These are phyloP conservation scores for Sebastes minor DNA, from an alignment of 2,797 vertebrate genomes.

Conservation along the genomic window DNA sequence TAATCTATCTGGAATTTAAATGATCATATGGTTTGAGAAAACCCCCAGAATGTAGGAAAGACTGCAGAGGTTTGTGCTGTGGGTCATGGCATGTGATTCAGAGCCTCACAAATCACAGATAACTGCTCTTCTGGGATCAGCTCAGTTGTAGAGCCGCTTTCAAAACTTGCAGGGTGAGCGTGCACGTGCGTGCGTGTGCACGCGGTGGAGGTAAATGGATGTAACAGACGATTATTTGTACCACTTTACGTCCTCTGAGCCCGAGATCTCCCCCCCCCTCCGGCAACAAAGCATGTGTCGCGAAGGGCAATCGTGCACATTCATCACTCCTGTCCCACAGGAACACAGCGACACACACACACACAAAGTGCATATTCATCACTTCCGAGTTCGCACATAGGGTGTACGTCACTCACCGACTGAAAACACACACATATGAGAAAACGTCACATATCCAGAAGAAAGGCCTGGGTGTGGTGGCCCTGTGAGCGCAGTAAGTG, in stretches of 20 bases:
- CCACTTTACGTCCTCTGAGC: conserved; percentile 7
- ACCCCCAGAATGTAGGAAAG: conserved; percentile 5
- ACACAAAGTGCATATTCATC: conserved; percentile 30
- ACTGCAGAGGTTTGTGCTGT: conserved; percentile 1
- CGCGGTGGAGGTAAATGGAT: conserved; percentile 15
- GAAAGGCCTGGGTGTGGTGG: conserved; percentile 45
- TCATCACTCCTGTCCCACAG: conserved; percentile 35
- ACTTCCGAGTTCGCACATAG: conserved; percentile 3
- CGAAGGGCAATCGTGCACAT: conserved; percentile 4
- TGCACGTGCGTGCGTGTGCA: background rate
- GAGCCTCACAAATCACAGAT: conserved; percentile 19
- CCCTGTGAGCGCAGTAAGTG: conserved; percentile 19
- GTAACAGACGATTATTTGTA: conserved; percentile 30
- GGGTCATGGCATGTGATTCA: background rate
- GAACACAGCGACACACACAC: background rate
- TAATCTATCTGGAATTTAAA: background rate
- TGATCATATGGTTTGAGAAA: background rate
- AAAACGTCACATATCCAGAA: conserved; percentile 20
- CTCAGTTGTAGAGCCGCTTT: background rate
- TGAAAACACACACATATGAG: conserved; percentile 1
- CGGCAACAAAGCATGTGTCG: conserved; percentile 10
- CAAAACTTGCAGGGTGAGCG: background rate
- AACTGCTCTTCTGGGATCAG: conserved; percentile 28
- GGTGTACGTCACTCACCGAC: conserved; percentile 2
- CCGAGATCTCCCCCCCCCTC: background rate